Conservation (phyloP, 2,113 vertebrate species). For the Cromileptes altivelis region DNA sequence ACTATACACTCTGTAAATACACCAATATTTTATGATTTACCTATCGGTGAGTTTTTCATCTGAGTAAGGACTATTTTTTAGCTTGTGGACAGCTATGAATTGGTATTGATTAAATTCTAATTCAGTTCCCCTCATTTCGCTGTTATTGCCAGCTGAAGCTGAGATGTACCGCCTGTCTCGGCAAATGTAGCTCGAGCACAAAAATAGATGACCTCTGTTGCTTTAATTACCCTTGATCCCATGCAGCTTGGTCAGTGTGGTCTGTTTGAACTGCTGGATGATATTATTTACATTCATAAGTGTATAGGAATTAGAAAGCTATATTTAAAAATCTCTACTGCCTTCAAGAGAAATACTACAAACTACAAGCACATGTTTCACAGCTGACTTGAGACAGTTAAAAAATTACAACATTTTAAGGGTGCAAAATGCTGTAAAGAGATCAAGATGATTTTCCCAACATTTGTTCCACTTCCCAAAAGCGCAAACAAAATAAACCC, state of each 20-base stretch:
- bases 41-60: slow-evolving; percentile 67
- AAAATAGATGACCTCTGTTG: slow-evolving; percentile 69
- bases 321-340: background rate
- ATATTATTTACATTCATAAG: slow-evolving; percentile 33
- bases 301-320: background rate
- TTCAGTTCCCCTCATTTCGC: slow-evolving; percentile 71
- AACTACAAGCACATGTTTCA: slow-evolving; percentile 16
- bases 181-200: slow-evolving; percentile 41
- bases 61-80: slow-evolving; percentile 74
- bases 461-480: slow-evolving; percentile 27
- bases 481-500: slow-evolving; percentile 16
- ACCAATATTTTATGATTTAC: slow-evolving; percentile 83
- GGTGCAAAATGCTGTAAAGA: background rate
- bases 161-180: slow-evolving; percentile 47
- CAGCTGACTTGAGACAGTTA: slow-evolving; percentile 10
- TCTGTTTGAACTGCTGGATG: slow-evolving; percentile 40
- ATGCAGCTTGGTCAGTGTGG: slow-evolving; percentile 35
- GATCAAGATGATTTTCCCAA: background rate
- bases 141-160: slow-evolving; percentile 58
- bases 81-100: slow-evolving; percentile 76
- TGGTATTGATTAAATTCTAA: slow-evolving; percentile 82
- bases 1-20: slow-evolving; percentile 74
- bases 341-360: slow-evolving; percentile 23
- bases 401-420: slow-evolving; percentile 15
- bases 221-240: slow-evolving; percentile 74